phyloP scores from a whole-genome alignment of 2,113 vertebrate species.

The Barbus barbus region DNA sequence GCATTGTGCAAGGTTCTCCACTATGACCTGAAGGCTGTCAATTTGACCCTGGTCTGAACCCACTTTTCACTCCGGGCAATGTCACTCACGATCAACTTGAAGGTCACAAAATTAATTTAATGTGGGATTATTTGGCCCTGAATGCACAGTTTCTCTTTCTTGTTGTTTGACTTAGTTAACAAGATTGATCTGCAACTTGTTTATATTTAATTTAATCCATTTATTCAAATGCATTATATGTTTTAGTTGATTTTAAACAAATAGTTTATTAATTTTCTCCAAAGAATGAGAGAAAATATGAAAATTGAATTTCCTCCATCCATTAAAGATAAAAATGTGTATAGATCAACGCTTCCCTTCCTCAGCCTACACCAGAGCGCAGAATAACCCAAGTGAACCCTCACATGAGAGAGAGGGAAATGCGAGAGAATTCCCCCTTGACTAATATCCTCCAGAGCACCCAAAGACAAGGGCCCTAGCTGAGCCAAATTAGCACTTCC shows the following conservation, averaged over 20 bases:
- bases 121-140: conserved; percentile 30
- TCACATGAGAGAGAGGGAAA: neutral
- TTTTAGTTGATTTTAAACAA: neutral
- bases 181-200: neutral
- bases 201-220: neutral
- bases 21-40: neutral
- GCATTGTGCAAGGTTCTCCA: conserved; percentile 5
- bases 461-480: conserved; percentile 47
- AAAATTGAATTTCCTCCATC: neutral
- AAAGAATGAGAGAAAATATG: neutral
- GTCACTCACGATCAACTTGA: conserved; percentile 42
- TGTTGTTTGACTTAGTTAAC: neutral
- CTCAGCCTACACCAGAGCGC: neutral
- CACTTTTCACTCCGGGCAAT: conserved; percentile 41
- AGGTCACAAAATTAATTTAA: conserved; percentile 27
- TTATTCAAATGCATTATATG: neutral
- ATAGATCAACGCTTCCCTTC: neutral
- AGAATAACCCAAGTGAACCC: neutral
- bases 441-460: conserved; percentile 27
- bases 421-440: neutral
- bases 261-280: neutral
- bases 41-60: conserved; percentile 47
- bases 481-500: conserved; percentile 65
- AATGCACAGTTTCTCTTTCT: conserved; percentile 15
- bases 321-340: neutral